These are phyloP conservation scores for Paragorgia papillata DNA, from an alignment of 92 coral and sea anemone species.

Conservation along the genomic window DNA sequence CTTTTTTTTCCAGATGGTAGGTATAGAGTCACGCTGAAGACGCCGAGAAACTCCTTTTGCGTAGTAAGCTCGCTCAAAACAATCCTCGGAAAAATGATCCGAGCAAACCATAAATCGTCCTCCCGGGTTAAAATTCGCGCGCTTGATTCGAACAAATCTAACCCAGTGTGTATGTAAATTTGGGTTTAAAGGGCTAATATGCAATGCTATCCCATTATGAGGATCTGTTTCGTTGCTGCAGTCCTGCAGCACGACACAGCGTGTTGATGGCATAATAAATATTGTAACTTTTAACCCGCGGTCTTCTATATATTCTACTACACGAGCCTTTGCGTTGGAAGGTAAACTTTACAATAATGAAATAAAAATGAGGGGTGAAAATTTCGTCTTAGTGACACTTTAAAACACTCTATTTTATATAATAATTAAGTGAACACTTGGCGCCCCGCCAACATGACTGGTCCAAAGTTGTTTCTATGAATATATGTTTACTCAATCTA, in stretches of 20 bases:
- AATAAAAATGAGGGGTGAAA: too few species aligned
- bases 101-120: slow-evolving; percentile 14
- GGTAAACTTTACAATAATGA: too few species aligned
- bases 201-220: neutral
- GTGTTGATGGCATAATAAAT: neutral
- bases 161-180: neutral
- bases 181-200: neutral
- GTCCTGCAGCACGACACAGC: slow-evolving; percentile 24
- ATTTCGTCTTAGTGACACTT: too few species aligned
- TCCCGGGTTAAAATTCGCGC: slow-evolving; percentile 5
- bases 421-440: too few species aligned
- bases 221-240: neutral
- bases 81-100: slow-evolving; percentile 18
- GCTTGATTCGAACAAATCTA: slow-evolving; percentile 3
- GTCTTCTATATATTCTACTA: too few species aligned
- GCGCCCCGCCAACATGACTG: too few species aligned
- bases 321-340: too few species aligned
- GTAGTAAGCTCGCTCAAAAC: slow-evolving; percentile 16
- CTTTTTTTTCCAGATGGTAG: slow-evolving; percentile 21
- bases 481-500: too few species aligned
- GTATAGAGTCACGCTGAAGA: neutral
- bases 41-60: neutral
- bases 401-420: too few species aligned
- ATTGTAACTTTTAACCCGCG: too few species aligned
- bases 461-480: too few species aligned